Evolutionary conservation across 2,888 invertebrate species (phyloP).

Genomic region (Agriopis leucophaearia): DNA sequence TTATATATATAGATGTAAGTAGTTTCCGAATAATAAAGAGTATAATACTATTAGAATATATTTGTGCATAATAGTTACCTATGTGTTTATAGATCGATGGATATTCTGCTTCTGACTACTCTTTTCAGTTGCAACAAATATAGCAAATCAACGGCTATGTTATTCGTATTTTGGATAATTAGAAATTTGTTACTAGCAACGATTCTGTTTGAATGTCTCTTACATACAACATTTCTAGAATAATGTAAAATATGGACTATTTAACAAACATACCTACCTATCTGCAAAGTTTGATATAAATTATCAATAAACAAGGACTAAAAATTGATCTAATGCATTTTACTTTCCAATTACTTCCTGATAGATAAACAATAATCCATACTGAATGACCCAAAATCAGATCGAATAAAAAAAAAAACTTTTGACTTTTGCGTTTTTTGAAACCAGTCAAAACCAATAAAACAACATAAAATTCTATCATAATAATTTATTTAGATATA

Average conservation of each 20-base stretch:
- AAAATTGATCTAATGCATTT: constrained; percentile 7
- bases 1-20: no score
- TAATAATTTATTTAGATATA: constrained; percentile 6
- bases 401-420: no score
- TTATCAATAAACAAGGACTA: constrained; percentile 1
- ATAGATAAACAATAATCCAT: background rate
- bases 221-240: background rate
- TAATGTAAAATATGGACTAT: background rate
- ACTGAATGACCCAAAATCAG: no score
- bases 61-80: no score
- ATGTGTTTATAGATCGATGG: no score
- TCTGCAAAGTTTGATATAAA: constrained; percentile 9
- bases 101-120: no score
- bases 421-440: no score
- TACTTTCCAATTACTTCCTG: background rate
- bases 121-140: no score
- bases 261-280: background rate
- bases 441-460: background rate
- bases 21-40: no score
- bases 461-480: background rate
- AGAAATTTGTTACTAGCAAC: background rate
- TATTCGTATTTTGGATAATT: background rate
- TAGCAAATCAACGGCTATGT: background rate
- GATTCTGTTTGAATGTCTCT: no score
- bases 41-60: no score